Percentiles rank a stretch among this genome's conserved stretches.
Evolutionary conservation across 2,888 invertebrate genomes (phyloP).

Genomic region (Calliscelio sp.): DNA sequence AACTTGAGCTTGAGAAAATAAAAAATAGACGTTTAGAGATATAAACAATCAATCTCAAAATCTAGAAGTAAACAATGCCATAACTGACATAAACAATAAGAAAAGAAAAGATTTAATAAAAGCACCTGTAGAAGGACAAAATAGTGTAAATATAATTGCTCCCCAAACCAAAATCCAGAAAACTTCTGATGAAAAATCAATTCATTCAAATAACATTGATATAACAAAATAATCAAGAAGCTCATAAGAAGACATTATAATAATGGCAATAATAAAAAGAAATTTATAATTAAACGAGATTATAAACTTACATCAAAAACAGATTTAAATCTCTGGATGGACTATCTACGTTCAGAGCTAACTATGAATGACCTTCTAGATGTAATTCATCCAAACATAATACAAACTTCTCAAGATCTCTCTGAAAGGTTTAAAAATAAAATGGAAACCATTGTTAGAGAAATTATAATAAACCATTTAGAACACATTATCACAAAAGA

Average conservation of each 20-base stretch:
- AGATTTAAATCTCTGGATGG: neutral
- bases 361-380: neutral
- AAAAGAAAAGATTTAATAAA: no score
- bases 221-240: neutral
- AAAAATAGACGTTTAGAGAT: conserved; percentile 1
- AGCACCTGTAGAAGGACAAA: no score
- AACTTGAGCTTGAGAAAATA: neutral
- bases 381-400: neutral
- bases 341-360: neutral
- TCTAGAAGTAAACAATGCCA: no score
- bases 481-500: neutral
- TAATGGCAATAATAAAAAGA: neutral
- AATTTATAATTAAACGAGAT: neutral
- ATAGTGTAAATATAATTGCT: no score
- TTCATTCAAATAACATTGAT: neutral
- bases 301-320: neutral
- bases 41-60: neutral
- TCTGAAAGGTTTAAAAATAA: neutral
- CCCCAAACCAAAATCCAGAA: no score
- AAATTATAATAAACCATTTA: neutral
- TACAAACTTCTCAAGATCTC: neutral
- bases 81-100: no score
- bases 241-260: neutral
- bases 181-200: neutral
- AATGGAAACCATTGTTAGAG: neutral